A percentile compares a stretch with the other conserved stretches of the same genome.
Conservation (phyloP, 2,113 vertebrate species). For the Mustela lutreola region DNA sequence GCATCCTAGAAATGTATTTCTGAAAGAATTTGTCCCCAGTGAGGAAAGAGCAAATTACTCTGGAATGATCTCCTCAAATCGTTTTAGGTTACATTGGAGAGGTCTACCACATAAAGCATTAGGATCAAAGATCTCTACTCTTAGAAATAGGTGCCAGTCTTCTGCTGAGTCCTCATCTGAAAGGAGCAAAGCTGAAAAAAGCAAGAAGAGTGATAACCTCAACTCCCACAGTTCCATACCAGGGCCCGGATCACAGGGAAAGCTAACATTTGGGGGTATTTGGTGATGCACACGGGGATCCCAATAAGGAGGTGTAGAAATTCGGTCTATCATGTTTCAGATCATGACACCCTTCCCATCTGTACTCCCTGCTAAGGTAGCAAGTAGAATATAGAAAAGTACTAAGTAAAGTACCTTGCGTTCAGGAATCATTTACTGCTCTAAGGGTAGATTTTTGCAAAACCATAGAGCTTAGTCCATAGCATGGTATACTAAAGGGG, state of each 20-base stretch:
- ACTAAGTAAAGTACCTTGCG: not conserved
- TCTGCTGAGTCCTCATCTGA: not conserved
- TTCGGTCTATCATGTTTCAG: not conserved
- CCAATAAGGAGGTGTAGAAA: not conserved
- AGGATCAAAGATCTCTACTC: not conserved
- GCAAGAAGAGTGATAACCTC: not conserved
- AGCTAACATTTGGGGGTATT: not conserved
- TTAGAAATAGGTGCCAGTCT: no score
- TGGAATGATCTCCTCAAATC: not conserved
- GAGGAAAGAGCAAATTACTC: not conserved
- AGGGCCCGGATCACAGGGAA: not conserved
- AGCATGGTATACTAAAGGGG: not conserved
- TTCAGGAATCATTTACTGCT: not conserved
- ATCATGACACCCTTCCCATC: not conserved
- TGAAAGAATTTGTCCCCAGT: not conserved
- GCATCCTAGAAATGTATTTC: not conserved
- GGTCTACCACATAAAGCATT: not conserved
- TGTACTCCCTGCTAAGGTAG: not conserved
- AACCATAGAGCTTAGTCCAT: not conserved
- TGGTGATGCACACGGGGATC: not conserved
- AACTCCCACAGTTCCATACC: not conserved
- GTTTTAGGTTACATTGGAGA: not conserved
- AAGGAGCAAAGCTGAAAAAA: not conserved
- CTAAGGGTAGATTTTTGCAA: not conserved
- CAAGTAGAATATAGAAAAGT: not conserved